A percentile compares a stretch with the other conserved stretches of the same genome.
These are phyloP conservation scores for Physocephala rufipes DNA, from an alignment of 2,888 invertebrate genomes.

Conservation along the genomic window DNA sequence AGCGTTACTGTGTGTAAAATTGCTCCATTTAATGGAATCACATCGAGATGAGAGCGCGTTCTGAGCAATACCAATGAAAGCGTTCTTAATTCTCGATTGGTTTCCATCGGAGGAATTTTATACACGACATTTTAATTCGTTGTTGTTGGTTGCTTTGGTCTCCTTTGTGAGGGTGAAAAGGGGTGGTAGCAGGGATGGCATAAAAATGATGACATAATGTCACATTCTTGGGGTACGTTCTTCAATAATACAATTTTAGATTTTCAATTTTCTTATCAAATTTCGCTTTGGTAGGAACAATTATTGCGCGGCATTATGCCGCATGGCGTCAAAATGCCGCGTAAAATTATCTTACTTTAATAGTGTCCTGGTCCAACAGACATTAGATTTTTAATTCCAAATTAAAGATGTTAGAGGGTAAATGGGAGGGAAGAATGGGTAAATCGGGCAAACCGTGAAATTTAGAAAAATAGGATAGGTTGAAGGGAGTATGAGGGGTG, in stretches of 20 bases:
- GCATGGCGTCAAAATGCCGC: no score
- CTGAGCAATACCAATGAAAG: not conserved
- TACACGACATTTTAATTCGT: conserved; percentile 62
- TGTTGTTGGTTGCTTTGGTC: conserved; percentile 67
- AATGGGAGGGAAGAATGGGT: no score
- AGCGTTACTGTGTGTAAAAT: conserved; percentile 51
- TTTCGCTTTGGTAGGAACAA: no score
- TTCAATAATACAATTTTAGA: no score
- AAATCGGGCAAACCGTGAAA: not conserved
- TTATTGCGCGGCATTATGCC: no score
- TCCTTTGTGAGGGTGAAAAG: conserved; percentile 49
- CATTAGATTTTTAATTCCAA: no score
- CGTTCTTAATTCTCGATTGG: not conserved
- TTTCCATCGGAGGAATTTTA: conserved; percentile 48
- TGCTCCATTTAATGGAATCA: conserved; percentile 46
- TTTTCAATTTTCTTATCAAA: no score
- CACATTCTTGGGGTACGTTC: no score
- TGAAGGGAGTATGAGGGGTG: not conserved
- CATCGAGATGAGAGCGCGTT: not conserved
- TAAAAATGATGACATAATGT: not conserved
- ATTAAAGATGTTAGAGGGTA: no score
- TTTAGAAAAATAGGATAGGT: not conserved
- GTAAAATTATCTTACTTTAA: no score
- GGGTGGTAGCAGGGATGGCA: not conserved
- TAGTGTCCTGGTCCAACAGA: no score